Base-by-base conservation (phyloP, 2,797 vertebrate species). In the Gymnoscopelus microlampas region DNA sequence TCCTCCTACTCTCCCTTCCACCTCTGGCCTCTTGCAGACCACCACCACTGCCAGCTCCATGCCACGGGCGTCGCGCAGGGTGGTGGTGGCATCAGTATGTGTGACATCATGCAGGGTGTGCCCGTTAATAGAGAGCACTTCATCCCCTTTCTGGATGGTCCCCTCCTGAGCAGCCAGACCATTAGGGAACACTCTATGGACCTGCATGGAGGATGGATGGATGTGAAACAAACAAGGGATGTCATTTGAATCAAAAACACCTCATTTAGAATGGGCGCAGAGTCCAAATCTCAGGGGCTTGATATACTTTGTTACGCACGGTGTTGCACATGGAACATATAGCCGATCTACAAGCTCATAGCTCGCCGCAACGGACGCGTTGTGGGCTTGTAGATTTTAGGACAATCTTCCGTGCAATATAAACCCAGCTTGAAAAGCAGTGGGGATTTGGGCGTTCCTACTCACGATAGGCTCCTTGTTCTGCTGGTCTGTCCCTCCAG, bases 51-150 rank as follows among this genome's bases (percentile, higher is more conserved):
- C 96, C 79, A 96, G 93, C 70, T 80, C 87, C 48, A 95, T 92
- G 23, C 78, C 86, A 9, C 97, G 95, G 3, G 96, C 94, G 65
- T 96, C 95, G 2, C 96, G 92, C 66, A 99, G 78, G 56, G 94
- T 93, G 0, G 91, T 88, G 2, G 95, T 95, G 51, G 96, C 97
- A 0, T 96, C 94, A 0, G 55, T 83, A 74, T 99, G 97, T 0
- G 94, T 95, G 0, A 93, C 83, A 0, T 94, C 93, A 62, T 94
- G 95, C 39, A 99, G 93, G 0, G 93, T 95, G 74, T 96, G 96
- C 9, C 98, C 97, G 0, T 99, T 99, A 75, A 99, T 95, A 6
- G 97, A 99, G 65, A 99, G 78, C 0, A 99, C 95, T 87, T 97
- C 95, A 0, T 96, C 95, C 59, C 97, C 96, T 88, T 95, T 97